Conservation (phyloP, 53 echinoderm and acorn worm genomes). For the Antedon mediterranea region DNA sequence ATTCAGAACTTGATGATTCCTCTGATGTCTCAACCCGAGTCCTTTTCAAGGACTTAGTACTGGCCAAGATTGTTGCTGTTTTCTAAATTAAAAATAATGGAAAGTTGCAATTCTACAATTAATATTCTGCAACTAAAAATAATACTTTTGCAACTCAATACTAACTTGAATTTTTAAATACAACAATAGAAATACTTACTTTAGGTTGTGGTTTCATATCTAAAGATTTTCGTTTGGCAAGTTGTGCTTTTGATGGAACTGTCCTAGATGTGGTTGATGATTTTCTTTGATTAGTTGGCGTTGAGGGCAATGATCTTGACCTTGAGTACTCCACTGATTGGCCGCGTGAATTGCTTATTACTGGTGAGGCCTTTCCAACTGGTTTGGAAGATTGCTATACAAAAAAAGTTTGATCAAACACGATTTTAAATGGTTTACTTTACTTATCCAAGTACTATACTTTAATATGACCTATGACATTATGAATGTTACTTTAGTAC, state of each 20-base stretch:
- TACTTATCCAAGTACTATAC: too few relatives aligned
- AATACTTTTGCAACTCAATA: too few relatives aligned
- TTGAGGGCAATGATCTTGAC: slow-evolving; percentile 11
- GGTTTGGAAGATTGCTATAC: slow-evolving; percentile 27
- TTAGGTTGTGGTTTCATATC: background rate
- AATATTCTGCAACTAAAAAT: too few relatives aligned
- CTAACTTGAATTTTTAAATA: too few relatives aligned
- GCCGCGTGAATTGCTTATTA: slow-evolving; percentile 31
- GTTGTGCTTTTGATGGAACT: background rate
- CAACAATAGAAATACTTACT: background rate
- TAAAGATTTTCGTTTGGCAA: slow-evolving; percentile 3
- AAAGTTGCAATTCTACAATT: too few relatives aligned
- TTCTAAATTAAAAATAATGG: background rate
- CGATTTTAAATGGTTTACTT: too few relatives aligned
- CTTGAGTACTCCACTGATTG: slow-evolving; percentile 2
- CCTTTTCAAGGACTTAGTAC: background rate
- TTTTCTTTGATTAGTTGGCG: slow-evolving; percentile 14
- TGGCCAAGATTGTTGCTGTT: background rate
- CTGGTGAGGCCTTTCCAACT: slow-evolving; percentile 84
- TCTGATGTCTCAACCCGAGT: background rate
- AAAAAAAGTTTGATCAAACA: too few relatives aligned
- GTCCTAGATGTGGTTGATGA: slow-evolving; percentile 9
- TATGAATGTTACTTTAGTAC: too few relatives aligned
- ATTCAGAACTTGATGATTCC: background rate
- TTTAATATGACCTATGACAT: too few relatives aligned